Percentiles rank a stretch among this genome's conserved stretches.
Conservation (phyloP, 2,888 invertebrate genomes). For the Coenonympha arcania region DNA sequence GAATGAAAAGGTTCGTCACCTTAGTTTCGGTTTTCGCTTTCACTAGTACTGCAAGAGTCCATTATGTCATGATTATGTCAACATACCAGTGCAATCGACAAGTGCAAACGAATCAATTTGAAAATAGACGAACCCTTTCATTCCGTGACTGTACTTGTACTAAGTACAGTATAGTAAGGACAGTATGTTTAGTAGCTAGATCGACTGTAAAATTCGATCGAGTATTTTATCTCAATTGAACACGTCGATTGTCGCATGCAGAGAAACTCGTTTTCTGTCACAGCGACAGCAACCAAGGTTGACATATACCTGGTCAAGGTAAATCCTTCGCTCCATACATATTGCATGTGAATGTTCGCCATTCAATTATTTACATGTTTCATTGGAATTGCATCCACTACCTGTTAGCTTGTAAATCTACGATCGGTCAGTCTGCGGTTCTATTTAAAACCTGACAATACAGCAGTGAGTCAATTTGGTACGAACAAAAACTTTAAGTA, state of each 20-base stretch:
- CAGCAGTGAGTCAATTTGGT: slow-evolving; percentile 52
- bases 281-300: slow-evolving; percentile 54
- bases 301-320: slow-evolving; percentile 57
- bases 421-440: slow-evolving; percentile 42
- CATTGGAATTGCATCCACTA: slow-evolving; percentile 3
- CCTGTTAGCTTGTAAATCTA: slow-evolving; percentile 33
- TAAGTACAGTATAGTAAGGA: too few species aligned
- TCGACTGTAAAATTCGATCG: slow-evolving; percentile 12
- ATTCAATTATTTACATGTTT: slow-evolving; percentile 3
- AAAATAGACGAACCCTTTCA: too few species aligned
- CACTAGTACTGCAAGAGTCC: too few species aligned
- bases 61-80: too few species aligned
- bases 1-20: too few species aligned
- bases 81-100: too few species aligned
- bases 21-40: too few species aligned
- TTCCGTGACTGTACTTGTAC: too few species aligned
- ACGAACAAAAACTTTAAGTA: slow-evolving; percentile 55
- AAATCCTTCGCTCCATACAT: slow-evolving; percentile 36
- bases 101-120: too few species aligned
- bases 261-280: slow-evolving; percentile 47
- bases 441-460: slow-evolving; percentile 51
- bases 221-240: slow-evolving; percentile 15
- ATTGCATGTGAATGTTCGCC: slow-evolving; percentile 24
- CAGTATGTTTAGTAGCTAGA: too few species aligned
- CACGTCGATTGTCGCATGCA: slow-evolving; percentile 17